Conservation (phyloP, 2,113 vertebrate species). For the Micronycteris hirsuta region DNA sequence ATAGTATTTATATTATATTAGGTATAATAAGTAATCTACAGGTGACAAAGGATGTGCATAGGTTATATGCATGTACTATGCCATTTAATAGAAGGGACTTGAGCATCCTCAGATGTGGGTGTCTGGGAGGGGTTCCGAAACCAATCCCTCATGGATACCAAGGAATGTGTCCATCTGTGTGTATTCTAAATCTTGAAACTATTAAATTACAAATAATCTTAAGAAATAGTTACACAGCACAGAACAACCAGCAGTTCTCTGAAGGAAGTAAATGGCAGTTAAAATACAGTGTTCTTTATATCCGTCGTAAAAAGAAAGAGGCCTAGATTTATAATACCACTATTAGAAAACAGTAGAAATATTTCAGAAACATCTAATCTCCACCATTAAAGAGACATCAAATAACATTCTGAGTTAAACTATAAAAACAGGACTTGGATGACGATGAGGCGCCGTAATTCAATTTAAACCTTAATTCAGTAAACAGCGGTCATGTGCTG, state of each 20-base stretch:
- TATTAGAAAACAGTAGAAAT: neutral
- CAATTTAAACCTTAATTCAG: neutral
- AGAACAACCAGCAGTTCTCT: neutral
- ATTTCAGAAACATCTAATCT: neutral
- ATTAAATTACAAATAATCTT: neutral
- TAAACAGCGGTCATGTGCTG: neutral
- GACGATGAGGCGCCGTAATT: neutral
- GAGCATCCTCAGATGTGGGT: neutral
- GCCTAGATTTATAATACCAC: neutral
- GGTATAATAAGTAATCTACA: neutral
- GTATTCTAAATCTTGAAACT: neutral
- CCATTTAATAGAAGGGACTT: neutral
- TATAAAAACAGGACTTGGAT: neutral
- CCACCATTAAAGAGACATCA: neutral
- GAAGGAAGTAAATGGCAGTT: neutral
- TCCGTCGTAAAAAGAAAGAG: neutral
- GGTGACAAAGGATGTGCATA: neutral
- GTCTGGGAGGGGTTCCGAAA: too few relatives aligned
- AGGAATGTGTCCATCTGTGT: neutral
- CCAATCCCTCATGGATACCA: too few relatives aligned
- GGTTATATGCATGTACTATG: neutral
- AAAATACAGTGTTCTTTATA: conserved; percentile 2
- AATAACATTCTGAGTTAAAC: neutral
- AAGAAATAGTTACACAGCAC: neutral
- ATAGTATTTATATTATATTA: neutral